These are phyloP conservation scores for Sphaeridia pumilis DNA, from an alignment of 2,888 invertebrate genomes.

Conservation along the genomic window DNA sequence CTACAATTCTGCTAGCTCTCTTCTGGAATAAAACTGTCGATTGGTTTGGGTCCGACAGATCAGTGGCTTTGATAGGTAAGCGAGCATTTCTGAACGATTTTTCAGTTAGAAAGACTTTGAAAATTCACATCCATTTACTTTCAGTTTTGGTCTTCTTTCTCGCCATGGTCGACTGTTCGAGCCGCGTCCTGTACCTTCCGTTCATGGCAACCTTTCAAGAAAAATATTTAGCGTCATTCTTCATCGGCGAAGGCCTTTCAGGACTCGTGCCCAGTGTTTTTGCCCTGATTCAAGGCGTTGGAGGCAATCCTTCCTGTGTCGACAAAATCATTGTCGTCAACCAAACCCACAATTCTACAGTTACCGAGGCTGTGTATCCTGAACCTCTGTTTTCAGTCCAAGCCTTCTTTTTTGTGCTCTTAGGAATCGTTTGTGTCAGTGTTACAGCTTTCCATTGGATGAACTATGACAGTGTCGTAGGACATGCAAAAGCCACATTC, in stretches of 20 bases:
- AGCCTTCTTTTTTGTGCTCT: slow-evolving; percentile 55
- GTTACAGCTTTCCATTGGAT: slow-evolving; percentile 50
- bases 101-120: background rate
- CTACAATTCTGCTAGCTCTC: slow-evolving; percentile 42
- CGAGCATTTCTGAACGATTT: background rate
- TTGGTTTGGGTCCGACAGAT: slow-evolving; percentile 45
- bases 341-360: background rate
- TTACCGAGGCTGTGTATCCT: slow-evolving; percentile 34
- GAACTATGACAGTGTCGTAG: slow-evolving; percentile 37
- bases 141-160: slow-evolving; percentile 51
- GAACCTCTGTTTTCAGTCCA: slow-evolving; percentile 51
- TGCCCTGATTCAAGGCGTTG: slow-evolving; percentile 67
- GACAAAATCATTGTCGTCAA: background rate
- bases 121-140: background rate
- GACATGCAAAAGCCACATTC: background rate
- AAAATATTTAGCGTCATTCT: slow-evolving; percentile 64
- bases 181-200: slow-evolving; percentile 74
- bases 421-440: slow-evolving; percentile 52
- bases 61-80: slow-evolving; percentile 30
- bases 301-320: slow-evolving; percentile 38
- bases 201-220: slow-evolving; percentile 60
- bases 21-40: slow-evolving; percentile 47
- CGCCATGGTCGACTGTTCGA: slow-evolving; percentile 69
- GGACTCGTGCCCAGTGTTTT: slow-evolving; percentile 63
- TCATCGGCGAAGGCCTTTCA: slow-evolving; percentile 69